Evolutionary conservation across 1,140 invertebrate genomes (phyloP), one percentile per base, ranked within the genome.

Genomic region (Hycleus phaleratus): DNA sequence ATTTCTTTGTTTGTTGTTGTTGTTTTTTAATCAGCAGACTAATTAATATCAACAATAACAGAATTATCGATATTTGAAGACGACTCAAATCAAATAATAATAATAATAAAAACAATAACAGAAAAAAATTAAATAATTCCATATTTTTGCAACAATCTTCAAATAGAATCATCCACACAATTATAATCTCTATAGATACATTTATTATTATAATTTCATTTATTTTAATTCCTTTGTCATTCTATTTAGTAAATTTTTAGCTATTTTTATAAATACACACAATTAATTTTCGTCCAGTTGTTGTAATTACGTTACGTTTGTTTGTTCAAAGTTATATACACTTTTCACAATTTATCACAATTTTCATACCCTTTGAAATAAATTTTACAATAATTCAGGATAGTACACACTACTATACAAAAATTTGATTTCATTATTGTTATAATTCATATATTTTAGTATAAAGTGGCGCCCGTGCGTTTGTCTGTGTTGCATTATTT

Each of bases 261-360:
- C 46, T 38, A 48, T 48, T 26, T 48, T 48, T 26, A 26, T 24
- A 26, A 9, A 26, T 38, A 26, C 46, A 48, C 32, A 48, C 7
- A 48, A 26, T 48, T 48, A 6, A 18, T 26, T 26, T 1, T n/a
- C 10, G n/a, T 24, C 32, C 32, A 6, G 4, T 26, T 48, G 25
- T n/a, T 3, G 18, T 18, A 18, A 18, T 18, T 18, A 18, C 18
- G 18, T 18, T 18, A 18, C 18, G 18, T 18, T 18, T 18, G 18
- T 18, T 18, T 18, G 1, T 1, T 18, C 18, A 18, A 18, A 1
- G 18, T 49, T 57, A 57, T 57, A 4, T 57, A 57, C 56, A 57
- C 56, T 57, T 56, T 49, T 57, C 56, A 57, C 48, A 57, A 46
- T 44, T 46, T 57, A 57, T 57, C 56, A 57, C 56, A 57, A 57